Evolutionary conservation across 2,797 vertebrate species (phyloP), one percentile per base, ranked within the genome.

Genomic region (Microcaecilia unicolor): DNA sequence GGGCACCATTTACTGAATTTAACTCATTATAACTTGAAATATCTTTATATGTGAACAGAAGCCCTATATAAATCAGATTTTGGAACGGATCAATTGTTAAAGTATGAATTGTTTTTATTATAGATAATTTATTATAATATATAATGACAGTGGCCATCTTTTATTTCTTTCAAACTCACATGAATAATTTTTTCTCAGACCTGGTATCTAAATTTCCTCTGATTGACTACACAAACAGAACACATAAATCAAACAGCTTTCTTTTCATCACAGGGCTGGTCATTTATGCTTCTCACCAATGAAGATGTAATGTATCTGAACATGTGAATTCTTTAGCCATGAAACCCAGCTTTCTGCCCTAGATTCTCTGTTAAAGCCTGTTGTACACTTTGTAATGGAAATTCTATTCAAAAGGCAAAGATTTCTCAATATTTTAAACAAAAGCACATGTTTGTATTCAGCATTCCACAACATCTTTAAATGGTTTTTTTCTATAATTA

Each of bases 401-500:
- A 36, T 20, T 35, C 16, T 28, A 54, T 48, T 44, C 48, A 54
- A 68, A 52, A 27, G 28, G 18, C 55, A 18, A 17, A 61, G 38
- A 64, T 51, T 46, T 35, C 48, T 43, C 59, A 42, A 43, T 43
- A 23, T 50, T 60, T 58, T 64, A 54, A 55, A 40, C 12, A 7
- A 42, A 66, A 60, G 8, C 20, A 50, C 3, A 18, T 58, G 34
- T 51, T 53, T 37, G 46, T 50, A 51, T 55, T n/a, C n/a, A n/a
- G 40, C 18, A 40, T 51, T 58, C 50, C 19, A 24, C 51, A 52
- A 62, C 27, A 60, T 47, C 18, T 62, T 60, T 72, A 60, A 56
- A 48, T 66, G 57, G n/a, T n/a, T n/a, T 36, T 55, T 63, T 64
- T 46, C 44, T 47, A 39, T 35, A 43, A 44, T 62, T 69, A 56